These are phyloP conservation scores for Polydesmus complanatus DNA, from an alignment of 2,888 invertebrate genomes.

Conservation along the genomic window DNA sequence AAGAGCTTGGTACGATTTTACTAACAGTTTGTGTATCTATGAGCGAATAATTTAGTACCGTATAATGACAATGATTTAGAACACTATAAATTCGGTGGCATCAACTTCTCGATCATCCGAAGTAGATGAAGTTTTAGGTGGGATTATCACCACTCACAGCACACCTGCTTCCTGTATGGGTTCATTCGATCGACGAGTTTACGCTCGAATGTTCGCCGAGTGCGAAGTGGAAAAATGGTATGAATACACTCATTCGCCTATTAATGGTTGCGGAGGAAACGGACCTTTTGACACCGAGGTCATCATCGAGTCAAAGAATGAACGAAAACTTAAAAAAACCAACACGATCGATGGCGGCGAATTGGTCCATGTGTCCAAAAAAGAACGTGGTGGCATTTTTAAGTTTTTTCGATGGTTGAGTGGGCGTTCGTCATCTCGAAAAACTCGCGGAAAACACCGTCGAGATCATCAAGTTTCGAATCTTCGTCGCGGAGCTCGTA, in stretches of 20 bases:
- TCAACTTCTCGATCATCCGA: neutral
- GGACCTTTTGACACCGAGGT: neutral
- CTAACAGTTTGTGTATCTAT: too few species aligned
- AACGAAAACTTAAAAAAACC: neutral
- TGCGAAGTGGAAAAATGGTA: conserved; percentile 16
- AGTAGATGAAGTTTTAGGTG: neutral
- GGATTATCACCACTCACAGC: neutral
- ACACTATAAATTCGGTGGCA: neutral
- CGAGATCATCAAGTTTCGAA: neutral
- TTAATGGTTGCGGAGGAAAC: neutral
- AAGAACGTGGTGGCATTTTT: conserved; percentile 16
- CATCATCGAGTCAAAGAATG: neutral
- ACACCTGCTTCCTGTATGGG: conserved; percentile 1
- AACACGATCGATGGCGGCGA: neutral
- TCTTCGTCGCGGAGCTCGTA: neutral
- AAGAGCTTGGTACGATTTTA: too few species aligned
- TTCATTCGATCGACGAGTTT: conserved; percentile 12
- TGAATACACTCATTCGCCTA: conserved; percentile 7
- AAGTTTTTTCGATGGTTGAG: conserved; percentile 18
- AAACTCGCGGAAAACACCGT: neutral
- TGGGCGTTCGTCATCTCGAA: conserved; percentile 8
- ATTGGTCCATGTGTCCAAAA: neutral
- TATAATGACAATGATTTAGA: too few species aligned
- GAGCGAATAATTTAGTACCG: too few species aligned
- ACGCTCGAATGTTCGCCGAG: conserved; percentile 16